Base-by-base conservation (phyloP, 1,140 invertebrate species). In the Lepidostoma basale region DNA sequence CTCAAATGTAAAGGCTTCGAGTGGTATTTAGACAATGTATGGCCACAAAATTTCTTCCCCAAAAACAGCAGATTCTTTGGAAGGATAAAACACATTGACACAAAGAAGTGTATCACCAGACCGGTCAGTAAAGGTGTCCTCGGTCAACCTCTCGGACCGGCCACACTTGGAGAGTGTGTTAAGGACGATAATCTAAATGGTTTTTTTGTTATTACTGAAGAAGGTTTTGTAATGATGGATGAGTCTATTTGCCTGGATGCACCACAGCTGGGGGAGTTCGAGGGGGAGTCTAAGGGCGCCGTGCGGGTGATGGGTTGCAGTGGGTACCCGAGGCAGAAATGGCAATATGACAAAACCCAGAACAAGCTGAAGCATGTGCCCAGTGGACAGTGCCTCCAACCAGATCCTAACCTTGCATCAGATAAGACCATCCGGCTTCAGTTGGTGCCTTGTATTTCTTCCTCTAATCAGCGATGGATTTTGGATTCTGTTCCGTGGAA, bases 1-100 rank as follows among this genome's bases (percentile, higher is more conserved):
- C 82, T 99, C 1, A 80, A 92, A 3, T 99, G 98, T 77, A 91
- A 94, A 76, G 85, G 83, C 56, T 99, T 99, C 75, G 85, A 90
- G 49, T 99, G 98, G 98, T 99, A 98, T 79, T 84, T 99, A 60
- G 88, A 95, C 18, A 96, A 96, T 76, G 88, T 99, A 62, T 91
- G 90, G 94, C 88, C 92, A 0, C 87, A 96, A 75, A 90, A 97
- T 76, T 98, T 97, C 77, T 92, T 98, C 72, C 96, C 96, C 0
- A 91, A 85, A 25, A 83, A 89, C 0, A 86, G 92, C 70, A 83
- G 92, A 49, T 94, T 94, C 23, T 74, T 76, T 3, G 69, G 77
- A 14, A 76, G 77, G 16, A 79, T 73, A 18, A 73, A 73, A 52
- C 67, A 73, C 26, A 54, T 67, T 1, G 14, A 30, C 8, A 45